phyloP scores from a whole-genome alignment of 2,888 invertebrate species.

The Microchrysa polita region DNA sequence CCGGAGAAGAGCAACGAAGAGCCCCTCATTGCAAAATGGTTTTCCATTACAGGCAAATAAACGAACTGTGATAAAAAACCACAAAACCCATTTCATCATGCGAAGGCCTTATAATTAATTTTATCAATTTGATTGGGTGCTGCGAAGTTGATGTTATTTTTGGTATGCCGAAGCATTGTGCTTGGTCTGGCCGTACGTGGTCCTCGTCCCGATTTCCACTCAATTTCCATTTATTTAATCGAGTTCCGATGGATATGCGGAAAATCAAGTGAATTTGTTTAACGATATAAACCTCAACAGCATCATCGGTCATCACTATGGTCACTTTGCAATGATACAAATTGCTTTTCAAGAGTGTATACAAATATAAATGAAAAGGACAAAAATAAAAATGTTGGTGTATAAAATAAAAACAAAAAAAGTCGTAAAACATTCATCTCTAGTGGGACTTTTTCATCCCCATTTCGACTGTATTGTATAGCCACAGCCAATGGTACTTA shows the following conservation, averaged over 20 bases:
- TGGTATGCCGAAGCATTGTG: neutral
- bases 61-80: conserved; percentile 30
- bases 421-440: neutral
- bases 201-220: neutral
- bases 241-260: neutral
- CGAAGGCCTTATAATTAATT: conserved; percentile 14
- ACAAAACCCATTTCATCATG: conserved; percentile 30
- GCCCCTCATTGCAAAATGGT: neutral
- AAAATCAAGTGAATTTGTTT: conserved; percentile 11
- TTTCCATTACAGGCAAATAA: conserved; percentile 14
- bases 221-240: conserved; percentile 11
- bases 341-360: conserved; percentile 17
- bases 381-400: neutral
- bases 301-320: conserved; percentile 10
- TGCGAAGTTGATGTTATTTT: neutral
- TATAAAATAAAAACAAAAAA: neutral
- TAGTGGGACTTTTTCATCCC: neutral
- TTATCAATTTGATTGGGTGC: conserved; percentile 7
- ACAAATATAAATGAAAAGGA: neutral
- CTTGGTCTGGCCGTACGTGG: neutral
- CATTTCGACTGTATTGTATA: neutral
- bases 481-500: neutral
- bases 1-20: neutral
- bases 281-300: conserved; percentile 15
- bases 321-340: conserved; percentile 16